phyloP scores from a whole-genome alignment of 2,888 invertebrate species.

The Xestia xanthographa region DNA sequence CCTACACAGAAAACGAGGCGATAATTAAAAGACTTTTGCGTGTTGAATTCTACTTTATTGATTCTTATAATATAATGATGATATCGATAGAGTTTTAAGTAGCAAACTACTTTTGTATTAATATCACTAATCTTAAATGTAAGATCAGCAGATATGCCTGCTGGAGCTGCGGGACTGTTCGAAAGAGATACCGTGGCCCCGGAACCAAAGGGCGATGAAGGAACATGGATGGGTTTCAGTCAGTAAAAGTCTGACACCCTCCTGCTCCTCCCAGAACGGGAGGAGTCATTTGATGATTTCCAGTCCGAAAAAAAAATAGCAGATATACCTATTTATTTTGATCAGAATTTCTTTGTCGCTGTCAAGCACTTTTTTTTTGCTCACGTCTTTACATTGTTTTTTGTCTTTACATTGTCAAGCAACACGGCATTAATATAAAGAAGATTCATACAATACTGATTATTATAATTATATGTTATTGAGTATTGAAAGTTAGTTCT shows the following conservation, averaged over 20 bases:
- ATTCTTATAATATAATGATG: background rate
- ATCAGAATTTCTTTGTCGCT: background rate
- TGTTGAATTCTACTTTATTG: conserved; percentile 43
- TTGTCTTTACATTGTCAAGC: background rate
- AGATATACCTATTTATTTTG: no score
- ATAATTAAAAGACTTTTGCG: conserved; percentile 26
- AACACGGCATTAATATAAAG: background rate
- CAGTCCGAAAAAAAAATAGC: no score
- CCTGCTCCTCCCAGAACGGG: no score
- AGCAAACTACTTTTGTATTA: conserved; percentile 1
- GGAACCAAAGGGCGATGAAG: no score
- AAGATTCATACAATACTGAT: background rate
- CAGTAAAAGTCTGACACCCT: no score
- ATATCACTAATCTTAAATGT: background rate
- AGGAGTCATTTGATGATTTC: no score
- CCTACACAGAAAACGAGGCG: conserved; percentile 9
- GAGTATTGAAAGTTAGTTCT: background rate
- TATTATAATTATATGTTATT: background rate
- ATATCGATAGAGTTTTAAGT: background rate
- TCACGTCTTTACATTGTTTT: background rate
- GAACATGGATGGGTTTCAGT: no score
- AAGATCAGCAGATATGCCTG: no score
- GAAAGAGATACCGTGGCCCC: no score
- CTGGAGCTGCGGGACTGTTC: no score
- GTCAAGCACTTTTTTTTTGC: background rate